Percentiles rank a stretch among this genome's conserved stretches.
These are phyloP conservation scores for Coilia nasus DNA, from an alignment of 2,797 vertebrate genomes.

Conservation along the genomic window DNA sequence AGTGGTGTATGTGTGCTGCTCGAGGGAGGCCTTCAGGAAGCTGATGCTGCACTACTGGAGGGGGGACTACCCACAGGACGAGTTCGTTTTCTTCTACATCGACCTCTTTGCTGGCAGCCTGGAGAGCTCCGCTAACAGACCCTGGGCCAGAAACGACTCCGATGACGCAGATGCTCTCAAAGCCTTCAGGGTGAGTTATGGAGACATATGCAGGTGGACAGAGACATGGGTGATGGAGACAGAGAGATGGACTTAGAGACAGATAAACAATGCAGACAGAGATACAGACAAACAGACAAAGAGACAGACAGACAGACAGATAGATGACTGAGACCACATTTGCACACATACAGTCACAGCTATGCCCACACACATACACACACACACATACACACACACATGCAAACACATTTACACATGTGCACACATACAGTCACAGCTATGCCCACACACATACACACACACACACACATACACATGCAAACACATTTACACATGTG, in stretches of 20 bases:
- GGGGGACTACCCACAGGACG: constrained; percentile 72
- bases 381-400: not conserved
- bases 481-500: too few relatives aligned
- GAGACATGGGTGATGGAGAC: not conserved
- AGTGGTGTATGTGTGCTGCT: constrained; percentile 89
- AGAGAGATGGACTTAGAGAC: too few relatives aligned
- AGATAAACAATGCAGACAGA: too few relatives aligned
- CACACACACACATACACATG: too few relatives aligned
- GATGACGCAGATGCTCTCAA: constrained; percentile 72
- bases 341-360: too few relatives aligned
- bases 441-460: too few relatives aligned
- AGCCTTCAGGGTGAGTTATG: constrained; percentile 77
- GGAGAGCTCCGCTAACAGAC: constrained; percentile 61
- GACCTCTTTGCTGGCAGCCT: constrained; percentile 85
- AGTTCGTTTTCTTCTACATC: constrained; percentile 89
- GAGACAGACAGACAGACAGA: too few relatives aligned
- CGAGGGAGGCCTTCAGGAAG: constrained; percentile 76
- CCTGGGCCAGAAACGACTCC: constrained; percentile 81
- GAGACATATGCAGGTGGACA: not conserved
- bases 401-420: too few relatives aligned
- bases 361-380: not conserved
- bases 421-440: too few relatives aligned
- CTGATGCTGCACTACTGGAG: constrained; percentile 82
- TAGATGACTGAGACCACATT: not conserved
- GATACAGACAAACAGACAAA: too few relatives aligned